Conservation (phyloP, 2,113 vertebrate species). For the Antigone vipio region DNA sequence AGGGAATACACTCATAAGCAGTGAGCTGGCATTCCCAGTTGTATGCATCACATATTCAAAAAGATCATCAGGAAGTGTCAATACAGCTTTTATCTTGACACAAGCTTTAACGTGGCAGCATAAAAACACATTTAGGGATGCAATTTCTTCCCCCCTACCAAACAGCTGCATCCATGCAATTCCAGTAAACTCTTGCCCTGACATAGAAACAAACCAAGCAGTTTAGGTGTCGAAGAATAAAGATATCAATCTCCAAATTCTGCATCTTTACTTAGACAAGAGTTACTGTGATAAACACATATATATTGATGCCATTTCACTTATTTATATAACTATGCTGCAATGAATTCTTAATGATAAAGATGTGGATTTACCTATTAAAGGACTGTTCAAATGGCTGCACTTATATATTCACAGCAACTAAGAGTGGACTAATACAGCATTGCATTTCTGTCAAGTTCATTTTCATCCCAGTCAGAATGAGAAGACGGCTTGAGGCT, state of each 20-base stretch:
- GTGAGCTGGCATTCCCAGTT: not conserved
- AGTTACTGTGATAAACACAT: not conserved
- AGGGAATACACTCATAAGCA: not conserved
- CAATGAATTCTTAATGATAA: not conserved
- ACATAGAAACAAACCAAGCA: not conserved
- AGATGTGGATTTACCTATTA: not conserved
- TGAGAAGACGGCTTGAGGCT: not conserved
- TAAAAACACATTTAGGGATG: not conserved
- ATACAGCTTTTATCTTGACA: not conserved
- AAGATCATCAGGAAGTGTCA: not conserved
- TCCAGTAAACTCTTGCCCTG: not conserved
- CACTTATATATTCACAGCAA: not conserved
- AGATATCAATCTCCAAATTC: not conserved
- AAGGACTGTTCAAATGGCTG: not conserved
- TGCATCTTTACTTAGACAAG: not conserved
- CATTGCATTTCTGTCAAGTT: not conserved
- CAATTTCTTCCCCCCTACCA: not conserved
- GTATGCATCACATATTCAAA: not conserved
- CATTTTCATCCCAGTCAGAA: not conserved
- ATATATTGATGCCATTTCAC: not conserved
- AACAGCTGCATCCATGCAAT: not conserved
- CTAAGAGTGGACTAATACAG: not conserved
- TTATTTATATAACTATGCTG: not conserved
- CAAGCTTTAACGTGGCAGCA: not conserved
- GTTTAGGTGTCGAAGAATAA: not conserved